Evolutionary conservation across 2,888 invertebrate species (phyloP).

Genomic region (Subacronicta megacephala): DNA sequence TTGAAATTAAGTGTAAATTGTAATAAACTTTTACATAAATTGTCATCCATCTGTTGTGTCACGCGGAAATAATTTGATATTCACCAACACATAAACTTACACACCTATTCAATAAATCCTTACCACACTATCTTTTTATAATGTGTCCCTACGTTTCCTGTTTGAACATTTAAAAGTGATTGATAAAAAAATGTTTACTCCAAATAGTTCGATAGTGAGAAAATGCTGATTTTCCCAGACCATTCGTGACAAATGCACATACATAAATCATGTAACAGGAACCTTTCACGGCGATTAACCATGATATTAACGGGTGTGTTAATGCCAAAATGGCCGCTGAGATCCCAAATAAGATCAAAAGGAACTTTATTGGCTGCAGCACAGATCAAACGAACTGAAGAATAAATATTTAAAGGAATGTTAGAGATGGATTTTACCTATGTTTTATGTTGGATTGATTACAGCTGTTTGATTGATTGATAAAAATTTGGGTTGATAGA

Average conservation of each 20-base stretch:
- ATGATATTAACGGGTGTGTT: slow-evolving; percentile 50
- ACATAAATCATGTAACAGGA: slow-evolving; percentile 53
- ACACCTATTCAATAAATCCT: slow-evolving; percentile 19
- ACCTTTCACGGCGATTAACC: slow-evolving; percentile 51
- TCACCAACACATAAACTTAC: slow-evolving; percentile 15
- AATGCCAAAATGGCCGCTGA: slow-evolving; percentile 44
- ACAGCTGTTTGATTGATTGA: slow-evolving; percentile 7
- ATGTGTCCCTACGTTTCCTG: slow-evolving; percentile 5
- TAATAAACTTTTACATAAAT: no score
- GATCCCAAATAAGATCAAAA: slow-evolving; percentile 48
- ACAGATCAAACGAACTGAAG: slow-evolving; percentile 44
- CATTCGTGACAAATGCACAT: slow-evolving; percentile 44
- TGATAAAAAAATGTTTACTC: slow-evolving; percentile 37
- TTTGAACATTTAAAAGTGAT: slow-evolving; percentile 30
- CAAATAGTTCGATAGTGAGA: slow-evolving; percentile 45
- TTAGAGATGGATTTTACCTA: slow-evolving; percentile 15
- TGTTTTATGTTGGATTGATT: slow-evolving; percentile 29
- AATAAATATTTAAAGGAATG: slow-evolving; percentile 33
- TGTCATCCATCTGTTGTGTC: no score
- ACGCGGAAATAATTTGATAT: no score
- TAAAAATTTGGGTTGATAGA: not conserved
- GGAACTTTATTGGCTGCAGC: slow-evolving; percentile 28
- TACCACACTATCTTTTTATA: no score
- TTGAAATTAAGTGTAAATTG: no score
- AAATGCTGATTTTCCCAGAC: slow-evolving; percentile 48